Conservation (phyloP, 2,113 vertebrate species). For the Elaphurus davidianus region DNA sequence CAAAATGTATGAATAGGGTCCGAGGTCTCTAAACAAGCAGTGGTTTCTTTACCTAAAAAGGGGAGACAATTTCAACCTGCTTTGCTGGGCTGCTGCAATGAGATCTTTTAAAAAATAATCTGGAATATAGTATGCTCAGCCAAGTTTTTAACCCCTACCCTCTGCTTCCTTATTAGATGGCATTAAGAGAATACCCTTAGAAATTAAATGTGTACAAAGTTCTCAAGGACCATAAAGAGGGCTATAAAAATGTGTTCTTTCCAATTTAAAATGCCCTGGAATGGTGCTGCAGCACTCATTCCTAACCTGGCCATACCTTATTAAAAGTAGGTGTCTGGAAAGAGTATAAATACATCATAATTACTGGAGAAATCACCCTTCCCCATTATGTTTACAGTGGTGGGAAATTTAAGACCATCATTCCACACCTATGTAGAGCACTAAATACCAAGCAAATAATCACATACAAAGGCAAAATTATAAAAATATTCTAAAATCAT, state of each 20-base stretch:
- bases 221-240: not conserved
- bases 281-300: not conserved
- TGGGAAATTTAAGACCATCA: not conserved
- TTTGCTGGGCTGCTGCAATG: not conserved
- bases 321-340: not conserved
- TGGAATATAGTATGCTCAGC: not conserved
- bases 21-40: not conserved
- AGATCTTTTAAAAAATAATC: not conserved
- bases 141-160: not conserved
- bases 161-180: not conserved
- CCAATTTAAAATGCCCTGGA: not conserved
- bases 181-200: not conserved
- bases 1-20: not conserved
- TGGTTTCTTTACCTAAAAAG: not conserved
- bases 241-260: not conserved
- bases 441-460: not conserved
- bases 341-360: not conserved
- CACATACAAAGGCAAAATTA: not conserved
- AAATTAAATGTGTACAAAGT: not conserved
- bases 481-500: not conserved
- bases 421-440: not conserved
- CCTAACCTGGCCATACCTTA: not conserved
- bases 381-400: not conserved
- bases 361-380: not conserved
- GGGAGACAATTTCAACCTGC: not conserved